Base-by-base conservation (phyloP, 30 jellyfish, hydroid and myxozoan genomes). In the Cassiopea andromeda region DNA sequence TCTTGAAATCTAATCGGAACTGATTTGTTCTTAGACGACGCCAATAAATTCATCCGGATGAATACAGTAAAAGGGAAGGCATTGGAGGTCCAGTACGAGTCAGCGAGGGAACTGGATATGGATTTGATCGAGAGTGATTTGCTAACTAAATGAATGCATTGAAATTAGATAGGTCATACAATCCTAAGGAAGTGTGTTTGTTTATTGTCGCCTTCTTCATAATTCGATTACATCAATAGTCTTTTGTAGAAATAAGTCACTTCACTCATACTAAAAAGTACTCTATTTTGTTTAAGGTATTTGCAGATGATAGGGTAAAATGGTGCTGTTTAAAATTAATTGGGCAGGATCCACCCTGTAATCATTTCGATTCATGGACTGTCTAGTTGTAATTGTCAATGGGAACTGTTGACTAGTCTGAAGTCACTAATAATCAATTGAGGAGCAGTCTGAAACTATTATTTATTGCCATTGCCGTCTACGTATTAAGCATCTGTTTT, bases 1-100 rank as follows among this genome's bases (percentile, higher is more conserved):
- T 14, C 74, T 3, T 43, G 44, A 77, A 54, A 54, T 77, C 54
- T 77, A 9, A 77, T 18, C 47, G 82, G 80, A 64, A 81, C 90
- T 81, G 58, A 19, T 49, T 68, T 67, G 72, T 66, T 48, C 46
- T 9, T 70, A 92, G 98, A 92, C 69, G 96, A 92, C 87, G 98
- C 98, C 85, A 92, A 92, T 73, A 73, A 71, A 71, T 92, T 92
- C 77, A 92, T 92, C 81, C 94, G 94, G 86, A 61, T 89, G 80
- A 81, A 85, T 73, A 4, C 14, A 47, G 14, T 92, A 66, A 86
- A 80, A 69, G 98, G 98, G 14, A 87, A 87, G 77, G 94, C 98
- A 2, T 73, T 92, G 46, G 98, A 92, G 64, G 77, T 74, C n/a
- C 96, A 86, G 90, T 92, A 86, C 61, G 98, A 92, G 74, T 45